phyloP scores from a whole-genome alignment of 92 coral and sea anemone species.

The Epizoanthus rinbou region DNA sequence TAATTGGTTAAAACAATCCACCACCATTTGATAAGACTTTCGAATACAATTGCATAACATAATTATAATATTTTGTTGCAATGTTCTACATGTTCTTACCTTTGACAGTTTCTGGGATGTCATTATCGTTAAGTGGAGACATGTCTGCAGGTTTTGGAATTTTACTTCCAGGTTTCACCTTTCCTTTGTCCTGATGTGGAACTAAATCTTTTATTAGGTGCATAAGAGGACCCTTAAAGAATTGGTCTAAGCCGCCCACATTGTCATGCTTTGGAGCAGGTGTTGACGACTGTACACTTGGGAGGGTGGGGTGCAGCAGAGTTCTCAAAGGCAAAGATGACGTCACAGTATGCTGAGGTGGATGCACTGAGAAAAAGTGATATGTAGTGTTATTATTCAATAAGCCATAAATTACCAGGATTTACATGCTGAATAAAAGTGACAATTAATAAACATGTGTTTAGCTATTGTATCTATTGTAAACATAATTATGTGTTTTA shows the following conservation, averaged over 20 bases:
- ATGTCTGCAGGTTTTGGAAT: conserved; percentile 9
- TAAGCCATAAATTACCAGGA: too few relatives aligned
- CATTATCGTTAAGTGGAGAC: conserved; percentile 11
- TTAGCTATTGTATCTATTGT: too few relatives aligned
- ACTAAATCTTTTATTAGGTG: conserved; percentile 29
- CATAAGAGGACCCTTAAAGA: conserved; percentile 38
- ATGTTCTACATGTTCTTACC: background rate
- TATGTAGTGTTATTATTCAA: background rate
- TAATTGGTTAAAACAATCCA: too few relatives aligned
- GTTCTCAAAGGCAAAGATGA: background rate
- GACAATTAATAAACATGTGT: too few relatives aligned
- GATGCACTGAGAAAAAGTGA: background rate
- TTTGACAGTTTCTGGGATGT: conserved; percentile 10
- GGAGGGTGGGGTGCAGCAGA: background rate
- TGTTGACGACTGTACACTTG: conserved; percentile 18
- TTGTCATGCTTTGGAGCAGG: conserved; percentile 15
- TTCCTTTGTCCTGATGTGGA: conserved; percentile 28
- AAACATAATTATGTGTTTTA: too few relatives aligned
- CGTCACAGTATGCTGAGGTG: background rate
- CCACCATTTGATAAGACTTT: too few relatives aligned
- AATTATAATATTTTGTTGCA: background rate
- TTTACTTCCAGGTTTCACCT: background rate
- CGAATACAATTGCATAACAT: too few relatives aligned
- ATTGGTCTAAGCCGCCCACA: conserved; percentile 12
- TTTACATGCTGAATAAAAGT: too few relatives aligned